phyloP scores from a whole-genome alignment of 2,797 vertebrate genomes.

The Oophaga sylvatica region DNA sequence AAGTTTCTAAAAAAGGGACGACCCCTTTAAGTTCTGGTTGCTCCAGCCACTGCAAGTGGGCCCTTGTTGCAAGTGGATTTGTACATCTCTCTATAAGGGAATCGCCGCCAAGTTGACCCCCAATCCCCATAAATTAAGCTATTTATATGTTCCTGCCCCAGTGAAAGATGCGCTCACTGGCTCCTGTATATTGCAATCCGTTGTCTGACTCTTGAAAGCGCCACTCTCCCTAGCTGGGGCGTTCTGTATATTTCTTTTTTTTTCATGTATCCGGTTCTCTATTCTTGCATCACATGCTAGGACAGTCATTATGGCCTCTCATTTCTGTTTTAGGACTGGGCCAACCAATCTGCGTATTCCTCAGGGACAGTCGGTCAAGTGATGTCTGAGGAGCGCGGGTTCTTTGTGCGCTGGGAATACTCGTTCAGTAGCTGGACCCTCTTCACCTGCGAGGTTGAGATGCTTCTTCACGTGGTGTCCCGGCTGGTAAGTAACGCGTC shows the following conservation, averaged over 20 bases:
- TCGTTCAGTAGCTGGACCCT: slow-evolving; percentile 96
- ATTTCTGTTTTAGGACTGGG: slow-evolving; percentile 77
- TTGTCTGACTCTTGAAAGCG: no score
- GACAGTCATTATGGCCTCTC: neutral
- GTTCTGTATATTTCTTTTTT: neutral
- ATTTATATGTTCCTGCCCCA: no score
- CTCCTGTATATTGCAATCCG: no score
- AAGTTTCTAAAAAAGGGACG: no score
- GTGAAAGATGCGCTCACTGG: no score
- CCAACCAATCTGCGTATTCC: slow-evolving; percentile 95
- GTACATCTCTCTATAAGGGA: no score
- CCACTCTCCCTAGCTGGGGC: neutral
- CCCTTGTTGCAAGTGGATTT: no score
- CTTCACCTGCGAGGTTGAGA: slow-evolving; percentile 97
- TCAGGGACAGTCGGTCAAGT: slow-evolving; percentile 90
- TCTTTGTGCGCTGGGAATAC: slow-evolving; percentile 93
- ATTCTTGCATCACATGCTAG: neutral
- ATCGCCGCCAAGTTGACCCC: no score
- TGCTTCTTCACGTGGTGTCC: slow-evolving; percentile 96
- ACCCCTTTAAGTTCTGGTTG: no score
- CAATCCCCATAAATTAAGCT: no score
- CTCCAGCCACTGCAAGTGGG: neutral
- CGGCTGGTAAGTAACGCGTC: slow-evolving; percentile 81
- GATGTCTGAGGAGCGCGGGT: slow-evolving; percentile 83
- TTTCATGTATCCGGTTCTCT: neutral